phyloP scores from a whole-genome alignment of 2,113 vertebrate species.

The Hyla sarda region DNA sequence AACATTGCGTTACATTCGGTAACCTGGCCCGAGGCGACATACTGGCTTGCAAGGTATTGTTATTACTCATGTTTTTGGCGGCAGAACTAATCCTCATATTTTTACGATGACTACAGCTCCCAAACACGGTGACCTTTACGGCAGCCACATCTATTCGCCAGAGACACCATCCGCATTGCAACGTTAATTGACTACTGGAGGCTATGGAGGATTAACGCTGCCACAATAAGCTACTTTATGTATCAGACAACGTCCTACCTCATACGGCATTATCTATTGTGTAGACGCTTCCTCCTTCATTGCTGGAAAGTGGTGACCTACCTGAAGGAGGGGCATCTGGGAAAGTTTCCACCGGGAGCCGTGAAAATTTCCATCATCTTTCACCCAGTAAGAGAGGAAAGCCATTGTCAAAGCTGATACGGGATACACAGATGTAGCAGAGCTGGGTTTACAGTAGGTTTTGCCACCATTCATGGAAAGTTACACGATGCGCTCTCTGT shows the following conservation, averaged over 20 bases:
- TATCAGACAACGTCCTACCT: background rate
- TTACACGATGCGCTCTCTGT: background rate
- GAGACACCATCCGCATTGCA: background rate
- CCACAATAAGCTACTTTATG: background rate
- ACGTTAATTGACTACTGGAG: background rate
- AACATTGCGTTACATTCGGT: too few species aligned
- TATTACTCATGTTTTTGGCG: background rate
- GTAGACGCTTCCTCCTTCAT: background rate
- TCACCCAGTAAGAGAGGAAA: background rate
- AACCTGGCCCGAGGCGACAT: background rate
- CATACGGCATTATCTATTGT: background rate
- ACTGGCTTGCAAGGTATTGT: background rate
- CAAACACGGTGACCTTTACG: too few species aligned
- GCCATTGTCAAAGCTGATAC: background rate
- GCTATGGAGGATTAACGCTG: background rate
- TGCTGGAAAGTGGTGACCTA: background rate
- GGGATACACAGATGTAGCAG: background rate
- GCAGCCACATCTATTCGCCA: too few species aligned
- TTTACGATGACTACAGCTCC: too few species aligned
- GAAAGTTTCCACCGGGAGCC: background rate
- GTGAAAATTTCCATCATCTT: constrained; percentile 15
- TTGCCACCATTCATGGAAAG: background rate
- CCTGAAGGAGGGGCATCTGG: background rate
- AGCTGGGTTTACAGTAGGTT: too few species aligned
- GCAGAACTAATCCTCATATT: too few species aligned